Evolutionary conservation across 37 sponge, comb jelly and placozoan species (phyloP).

Genomic region (Cliona cf. orientalis): DNA sequence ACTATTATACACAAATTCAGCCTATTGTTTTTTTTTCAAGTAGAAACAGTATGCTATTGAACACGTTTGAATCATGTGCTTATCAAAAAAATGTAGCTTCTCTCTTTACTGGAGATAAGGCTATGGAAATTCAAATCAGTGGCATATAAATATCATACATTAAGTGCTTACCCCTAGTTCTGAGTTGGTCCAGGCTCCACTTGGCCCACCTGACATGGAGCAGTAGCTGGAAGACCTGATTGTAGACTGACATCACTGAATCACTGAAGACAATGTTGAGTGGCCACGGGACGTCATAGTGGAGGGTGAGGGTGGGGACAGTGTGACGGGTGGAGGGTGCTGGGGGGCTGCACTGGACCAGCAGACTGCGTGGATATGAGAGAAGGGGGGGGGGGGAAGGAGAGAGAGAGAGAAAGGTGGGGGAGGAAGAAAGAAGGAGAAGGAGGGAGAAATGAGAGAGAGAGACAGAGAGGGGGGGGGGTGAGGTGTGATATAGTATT

Average conservation of each 20-base stretch:
- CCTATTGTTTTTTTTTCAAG: no score
- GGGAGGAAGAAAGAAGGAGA: neutral
- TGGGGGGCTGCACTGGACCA: no score
- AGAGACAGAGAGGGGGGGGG: no score
- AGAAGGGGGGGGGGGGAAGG: neutral
- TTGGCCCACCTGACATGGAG: constrained; percentile 76
- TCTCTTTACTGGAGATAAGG: no score
- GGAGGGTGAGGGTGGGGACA: constrained; percentile 23
- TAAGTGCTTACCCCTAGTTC: constrained; percentile 34
- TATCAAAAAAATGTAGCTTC: no score
- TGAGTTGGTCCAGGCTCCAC: constrained; percentile 53
- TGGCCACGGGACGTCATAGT: constrained; percentile 62
- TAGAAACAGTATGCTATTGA: no score
- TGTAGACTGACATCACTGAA: constrained; percentile 45
- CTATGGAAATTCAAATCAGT: no score
- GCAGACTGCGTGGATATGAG: neutral
- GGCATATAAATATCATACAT: no score
- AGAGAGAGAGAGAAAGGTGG: neutral
- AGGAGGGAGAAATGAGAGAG: no score
- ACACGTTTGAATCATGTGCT: no score
- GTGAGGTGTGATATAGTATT: no score
- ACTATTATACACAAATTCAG: no score
- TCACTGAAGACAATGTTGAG: constrained; percentile 37
- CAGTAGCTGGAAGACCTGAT: constrained; percentile 48
- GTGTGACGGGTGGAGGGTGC: constrained; percentile 1